Base-by-base conservation (phyloP, 1,140 invertebrate genomes). In the Caenorhabditis remanei region DNA sequence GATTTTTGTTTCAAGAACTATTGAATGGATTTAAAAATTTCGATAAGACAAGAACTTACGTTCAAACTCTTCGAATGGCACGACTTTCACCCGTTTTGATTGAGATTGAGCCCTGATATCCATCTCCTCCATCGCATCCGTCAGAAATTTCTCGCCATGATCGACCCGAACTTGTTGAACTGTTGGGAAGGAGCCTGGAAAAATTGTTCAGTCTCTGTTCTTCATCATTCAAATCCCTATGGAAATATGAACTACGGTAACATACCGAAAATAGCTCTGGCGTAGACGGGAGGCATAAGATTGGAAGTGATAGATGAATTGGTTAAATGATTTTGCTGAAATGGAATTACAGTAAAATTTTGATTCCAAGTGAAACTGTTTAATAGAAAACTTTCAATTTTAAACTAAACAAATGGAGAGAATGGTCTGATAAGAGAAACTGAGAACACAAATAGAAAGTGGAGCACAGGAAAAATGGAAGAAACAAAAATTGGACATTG, bases 51-150 rank as follows among this genome's bases (percentile, higher is more conserved):
- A 11, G 2, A 79, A 79, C 71, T 50, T n/a, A 79, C 71, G 24
- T 79, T 79, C 71, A 79, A 79, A 79, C n/a, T 79, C 71, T 21
- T 79, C 71, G 14, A 79, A 79, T 50, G 71, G 71, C n/a, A 7
- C 46, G 11, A 50, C 13, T 48, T 46, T 43, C 2, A 21, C 67
- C 6, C 67, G 67, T 46, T 46, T 46, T 71, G 32, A 32, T 32
- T 32, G 32, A 32, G 32, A 32, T 32, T 32, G 32, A 32, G 5
- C 43, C 3, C 6, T 46, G 19, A 19, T 1, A 46, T 46, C 41
- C 40, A 11, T 4, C 4, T 79, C 46, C 7, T 43, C 40, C 14
- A n/a, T 19, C 9, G 41, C 19, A 11, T 71, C 46, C 8, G 46
- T 79, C n/a, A 50, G 7, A 24, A 41, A 50, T 79, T 16, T 48